phyloP scores from a whole-genome alignment of 2,888 invertebrate species.

The Diplolepis rosae region DNA sequence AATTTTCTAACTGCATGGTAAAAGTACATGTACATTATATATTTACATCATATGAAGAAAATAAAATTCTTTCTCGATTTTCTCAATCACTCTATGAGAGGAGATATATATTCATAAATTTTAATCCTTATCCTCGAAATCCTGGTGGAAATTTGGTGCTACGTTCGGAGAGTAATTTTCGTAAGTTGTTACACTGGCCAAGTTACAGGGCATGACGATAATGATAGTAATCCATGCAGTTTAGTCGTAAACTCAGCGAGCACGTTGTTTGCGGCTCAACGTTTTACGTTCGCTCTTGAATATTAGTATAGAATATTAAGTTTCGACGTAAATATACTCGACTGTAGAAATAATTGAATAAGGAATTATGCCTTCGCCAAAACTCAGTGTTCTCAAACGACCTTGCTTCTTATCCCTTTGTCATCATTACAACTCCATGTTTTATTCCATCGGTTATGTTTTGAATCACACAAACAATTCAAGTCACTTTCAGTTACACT shows the following conservation, averaged over 20 bases:
- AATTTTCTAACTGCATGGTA: background rate
- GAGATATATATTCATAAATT: background rate
- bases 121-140: background rate
- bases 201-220: background rate
- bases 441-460: background rate
- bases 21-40: background rate
- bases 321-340: background rate
- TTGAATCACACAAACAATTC: background rate
- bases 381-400: background rate
- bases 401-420: background rate
- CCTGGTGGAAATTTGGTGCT: background rate
- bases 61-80: background rate
- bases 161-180: constrained; percentile 7
- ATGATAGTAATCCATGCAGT: constrained; percentile 20
- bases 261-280: constrained; percentile 16
- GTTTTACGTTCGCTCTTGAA: constrained; percentile 4
- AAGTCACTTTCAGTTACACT: background rate
- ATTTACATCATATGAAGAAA: background rate
- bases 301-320: background rate
- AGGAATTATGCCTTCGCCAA: background rate
- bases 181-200: background rate
- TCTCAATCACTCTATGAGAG: background rate
- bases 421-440: too few relatives aligned
- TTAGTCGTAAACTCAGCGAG: constrained; percentile 18
- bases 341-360: background rate